phyloP scores from a whole-genome alignment of 1,140 invertebrate genomes.

The Tetragonula clypearis region DNA sequence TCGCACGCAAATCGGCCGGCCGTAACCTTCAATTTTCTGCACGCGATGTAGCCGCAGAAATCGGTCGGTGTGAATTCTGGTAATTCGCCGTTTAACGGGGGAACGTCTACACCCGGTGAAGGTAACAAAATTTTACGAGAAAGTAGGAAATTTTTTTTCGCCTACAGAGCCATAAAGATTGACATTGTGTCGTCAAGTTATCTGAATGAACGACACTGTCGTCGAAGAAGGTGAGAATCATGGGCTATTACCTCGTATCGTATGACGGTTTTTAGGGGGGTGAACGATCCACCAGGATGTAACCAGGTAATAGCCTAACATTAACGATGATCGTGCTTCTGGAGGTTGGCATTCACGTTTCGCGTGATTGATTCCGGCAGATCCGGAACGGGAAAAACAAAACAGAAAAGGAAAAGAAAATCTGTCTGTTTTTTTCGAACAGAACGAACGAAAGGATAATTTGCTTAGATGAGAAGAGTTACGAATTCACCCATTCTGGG shows the following conservation, averaged over 20 bases:
- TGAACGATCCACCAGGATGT: neutral
- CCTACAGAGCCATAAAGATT: neutral
- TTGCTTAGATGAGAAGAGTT: too few species aligned
- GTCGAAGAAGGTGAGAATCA: slow-evolving; percentile 4
- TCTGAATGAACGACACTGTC: neutral
- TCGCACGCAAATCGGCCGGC: slow-evolving; percentile 55
- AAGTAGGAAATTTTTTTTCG: neutral
- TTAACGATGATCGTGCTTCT: neutral
- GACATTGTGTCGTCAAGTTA: neutral
- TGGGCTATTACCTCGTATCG: neutral
- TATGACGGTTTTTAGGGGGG: neutral
- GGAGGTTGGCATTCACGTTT: neutral
- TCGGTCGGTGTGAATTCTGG: slow-evolving; percentile 8
- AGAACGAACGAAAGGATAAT: too few species aligned
- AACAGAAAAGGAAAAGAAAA: too few species aligned
- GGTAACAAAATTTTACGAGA: neutral
- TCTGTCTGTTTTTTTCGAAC: too few species aligned
- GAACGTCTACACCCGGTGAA: neutral
- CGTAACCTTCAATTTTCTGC: slow-evolving; percentile 66
- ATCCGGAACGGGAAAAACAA: too few species aligned
- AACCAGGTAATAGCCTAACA: neutral
- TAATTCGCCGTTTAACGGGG: slow-evolving; percentile 8
- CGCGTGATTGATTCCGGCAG: neutral
- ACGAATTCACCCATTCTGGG: too few species aligned
- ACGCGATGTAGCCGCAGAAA: slow-evolving; percentile 52